phyloP scores from a whole-genome alignment of 2,888 invertebrate genomes.

The Drosophila glabriapex region DNA sequence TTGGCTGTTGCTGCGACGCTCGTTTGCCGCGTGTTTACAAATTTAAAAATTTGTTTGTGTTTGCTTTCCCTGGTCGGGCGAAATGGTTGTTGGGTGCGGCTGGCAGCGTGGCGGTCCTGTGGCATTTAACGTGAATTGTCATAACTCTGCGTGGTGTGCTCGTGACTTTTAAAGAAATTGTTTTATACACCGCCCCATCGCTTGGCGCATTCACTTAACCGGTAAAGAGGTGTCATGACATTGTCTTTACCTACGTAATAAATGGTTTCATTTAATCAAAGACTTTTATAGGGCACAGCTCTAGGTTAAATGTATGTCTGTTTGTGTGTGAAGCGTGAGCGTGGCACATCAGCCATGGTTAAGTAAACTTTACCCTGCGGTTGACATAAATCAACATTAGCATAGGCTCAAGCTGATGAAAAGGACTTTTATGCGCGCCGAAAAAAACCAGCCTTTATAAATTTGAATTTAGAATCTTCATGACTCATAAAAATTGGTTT shows the following conservation, averaged over 20 bases:
- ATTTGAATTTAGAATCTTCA: slow-evolving; percentile 16
- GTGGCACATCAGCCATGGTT: slow-evolving; percentile 53
- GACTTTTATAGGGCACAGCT: slow-evolving; percentile 64
- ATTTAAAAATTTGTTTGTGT: slow-evolving; percentile 80
- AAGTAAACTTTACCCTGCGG: slow-evolving; percentile 72
- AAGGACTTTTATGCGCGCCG: slow-evolving; percentile 12
- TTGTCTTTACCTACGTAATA: slow-evolving; percentile 76
- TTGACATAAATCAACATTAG: slow-evolving; percentile 77
- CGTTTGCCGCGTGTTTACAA: slow-evolving; percentile 73
- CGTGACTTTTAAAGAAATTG: slow-evolving; percentile 77
- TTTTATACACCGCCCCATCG: slow-evolving; percentile 43
- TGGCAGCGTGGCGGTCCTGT: slow-evolving; percentile 3
- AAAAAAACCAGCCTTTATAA: slow-evolving; percentile 2
- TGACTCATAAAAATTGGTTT: slow-evolving; percentile 42
- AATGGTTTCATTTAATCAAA: slow-evolving; percentile 81
- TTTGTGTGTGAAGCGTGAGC: slow-evolving; percentile 41
- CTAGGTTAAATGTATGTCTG: slow-evolving; percentile 60
- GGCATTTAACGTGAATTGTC: slow-evolving; percentile 56
- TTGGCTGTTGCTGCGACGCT: slow-evolving; percentile 41
- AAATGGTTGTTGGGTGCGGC: slow-evolving; percentile 8
- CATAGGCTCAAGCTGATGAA: slow-evolving; percentile 43
- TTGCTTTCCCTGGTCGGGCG: slow-evolving; percentile 52
- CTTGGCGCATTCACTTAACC: slow-evolving; percentile 3
- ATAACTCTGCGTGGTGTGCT: slow-evolving; percentile 61
- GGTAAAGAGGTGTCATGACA: slow-evolving; percentile 60